Percentiles rank a stretch among this genome's conserved stretches.
Evolutionary conservation across 1,140 invertebrate genomes (phyloP).

Genomic region (Penaeus japonicus): DNA sequence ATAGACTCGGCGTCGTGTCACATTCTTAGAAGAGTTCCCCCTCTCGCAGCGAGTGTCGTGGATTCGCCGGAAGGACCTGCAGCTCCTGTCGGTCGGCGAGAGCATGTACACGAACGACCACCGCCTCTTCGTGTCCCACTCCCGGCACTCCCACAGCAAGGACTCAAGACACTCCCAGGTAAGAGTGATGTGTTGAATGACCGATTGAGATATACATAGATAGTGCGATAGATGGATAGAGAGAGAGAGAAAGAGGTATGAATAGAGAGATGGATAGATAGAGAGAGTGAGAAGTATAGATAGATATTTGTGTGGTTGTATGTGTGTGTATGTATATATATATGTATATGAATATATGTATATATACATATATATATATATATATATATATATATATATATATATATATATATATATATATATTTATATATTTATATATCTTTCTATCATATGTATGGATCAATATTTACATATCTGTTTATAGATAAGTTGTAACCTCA

Average conservation of each 20-base stretch:
- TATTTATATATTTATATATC: background rate
- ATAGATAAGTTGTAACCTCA: too few relatives aligned
- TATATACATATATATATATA: background rate
- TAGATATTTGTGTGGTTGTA: too few relatives aligned
- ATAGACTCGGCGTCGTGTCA: background rate
- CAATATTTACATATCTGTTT: too few relatives aligned
- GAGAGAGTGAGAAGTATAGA: too few relatives aligned
- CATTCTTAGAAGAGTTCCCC: background rate
- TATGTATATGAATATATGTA: too few relatives aligned
- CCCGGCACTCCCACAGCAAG: slow-evolving; percentile 49
- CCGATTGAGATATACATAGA: background rate
- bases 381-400: background rate
- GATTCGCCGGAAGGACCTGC: slow-evolving; percentile 77
- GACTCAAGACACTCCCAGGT: slow-evolving; percentile 29
- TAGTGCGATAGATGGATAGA: background rate
- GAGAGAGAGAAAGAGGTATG: background rate
- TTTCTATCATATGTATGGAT: too few relatives aligned
- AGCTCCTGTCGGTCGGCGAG: slow-evolving; percentile 77
- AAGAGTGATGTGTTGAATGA: background rate
- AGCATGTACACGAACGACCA: slow-evolving; percentile 82
- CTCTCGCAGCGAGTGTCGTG: slow-evolving; percentile 74
- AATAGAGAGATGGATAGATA: too few relatives aligned
- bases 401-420: background rate
- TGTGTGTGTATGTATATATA: background rate
- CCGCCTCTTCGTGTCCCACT: slow-evolving; percentile 71